These are phyloP conservation scores for Accipiter virgatus DNA, from an alignment of 2,113 vertebrate genomes.

Conservation along the genomic window DNA sequence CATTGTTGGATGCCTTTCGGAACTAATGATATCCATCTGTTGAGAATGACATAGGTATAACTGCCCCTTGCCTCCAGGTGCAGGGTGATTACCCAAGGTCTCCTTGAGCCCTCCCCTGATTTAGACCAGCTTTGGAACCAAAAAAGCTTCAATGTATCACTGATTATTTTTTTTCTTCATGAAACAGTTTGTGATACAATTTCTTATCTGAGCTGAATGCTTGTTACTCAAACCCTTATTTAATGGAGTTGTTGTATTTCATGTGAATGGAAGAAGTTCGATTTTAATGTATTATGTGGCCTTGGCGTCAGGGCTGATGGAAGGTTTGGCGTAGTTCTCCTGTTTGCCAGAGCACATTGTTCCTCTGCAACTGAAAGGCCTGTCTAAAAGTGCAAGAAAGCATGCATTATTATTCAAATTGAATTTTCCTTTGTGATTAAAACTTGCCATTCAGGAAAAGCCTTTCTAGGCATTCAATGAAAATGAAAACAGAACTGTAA, in stretches of 20 bases:
- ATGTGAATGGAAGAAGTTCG: neutral
- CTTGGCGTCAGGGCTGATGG: neutral
- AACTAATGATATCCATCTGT: neutral
- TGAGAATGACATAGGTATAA: neutral
- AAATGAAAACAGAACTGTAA: neutral
- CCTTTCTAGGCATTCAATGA: neutral
- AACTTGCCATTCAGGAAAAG: neutral
- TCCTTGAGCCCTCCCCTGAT: neutral
- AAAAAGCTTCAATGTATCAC: neutral
- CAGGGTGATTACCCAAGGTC: neutral
- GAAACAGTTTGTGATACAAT: neutral
- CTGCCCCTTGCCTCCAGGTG: neutral
- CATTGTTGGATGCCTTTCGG: neutral
- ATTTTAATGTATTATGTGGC: neutral
- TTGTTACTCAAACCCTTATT: neutral
- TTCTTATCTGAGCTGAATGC: neutral
- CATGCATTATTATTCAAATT: neutral
- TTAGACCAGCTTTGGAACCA: neutral
- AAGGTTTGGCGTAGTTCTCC: neutral
- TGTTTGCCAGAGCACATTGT: neutral
- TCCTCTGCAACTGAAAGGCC: neutral
- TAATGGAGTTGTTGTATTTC: neutral
- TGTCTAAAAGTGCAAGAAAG: neutral
- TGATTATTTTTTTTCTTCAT: neutral
- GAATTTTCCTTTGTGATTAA: neutral